These are phyloP conservation scores for Rhingia campestris DNA, from an alignment of 2,888 invertebrate genomes.

Conservation along the genomic window DNA sequence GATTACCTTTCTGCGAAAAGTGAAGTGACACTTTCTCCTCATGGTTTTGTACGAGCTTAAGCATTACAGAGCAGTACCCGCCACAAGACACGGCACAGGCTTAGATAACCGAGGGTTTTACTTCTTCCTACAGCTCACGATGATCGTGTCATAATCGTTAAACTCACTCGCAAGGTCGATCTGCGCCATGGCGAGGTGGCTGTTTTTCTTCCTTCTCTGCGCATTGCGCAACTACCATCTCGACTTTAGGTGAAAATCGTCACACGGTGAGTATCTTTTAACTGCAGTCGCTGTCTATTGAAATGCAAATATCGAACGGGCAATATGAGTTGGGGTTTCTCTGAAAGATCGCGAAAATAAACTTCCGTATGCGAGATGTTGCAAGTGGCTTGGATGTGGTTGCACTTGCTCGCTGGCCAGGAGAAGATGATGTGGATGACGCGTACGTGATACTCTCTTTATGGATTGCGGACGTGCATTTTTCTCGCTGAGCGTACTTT, in stretches of 20 bases:
- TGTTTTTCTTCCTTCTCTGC: not conserved
- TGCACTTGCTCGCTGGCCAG: not conserved
- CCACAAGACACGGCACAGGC: not conserved
- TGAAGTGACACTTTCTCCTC: constrained; percentile 25
- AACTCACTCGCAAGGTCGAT: constrained; percentile 25
- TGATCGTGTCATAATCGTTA: constrained; percentile 10
- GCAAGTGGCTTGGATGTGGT: not conserved
- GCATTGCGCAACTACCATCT: constrained; percentile 1
- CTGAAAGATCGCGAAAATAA: not conserved
- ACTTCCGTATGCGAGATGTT: constrained; percentile 15
- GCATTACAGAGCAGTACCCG: not conserved
- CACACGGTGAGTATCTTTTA: not conserved
- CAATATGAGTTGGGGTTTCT: not conserved
- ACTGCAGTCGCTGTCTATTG: not conserved
- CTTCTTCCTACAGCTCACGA: not conserved
- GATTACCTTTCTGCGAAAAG: constrained; percentile 33
- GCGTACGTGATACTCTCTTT: not conserved
- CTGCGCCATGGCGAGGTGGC: not conserved
- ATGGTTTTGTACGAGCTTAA: not conserved
- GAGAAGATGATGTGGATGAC: not conserved
- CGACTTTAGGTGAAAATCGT: constrained; percentile 17
- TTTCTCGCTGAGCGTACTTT: constrained; percentile 20
- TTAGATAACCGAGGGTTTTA: constrained; percentile 36
- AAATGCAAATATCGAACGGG: not conserved
- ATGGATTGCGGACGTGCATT: not conserved